phyloP scores from a whole-genome alignment of 2,113 vertebrate species.

The Stegostoma tigrinum region DNA sequence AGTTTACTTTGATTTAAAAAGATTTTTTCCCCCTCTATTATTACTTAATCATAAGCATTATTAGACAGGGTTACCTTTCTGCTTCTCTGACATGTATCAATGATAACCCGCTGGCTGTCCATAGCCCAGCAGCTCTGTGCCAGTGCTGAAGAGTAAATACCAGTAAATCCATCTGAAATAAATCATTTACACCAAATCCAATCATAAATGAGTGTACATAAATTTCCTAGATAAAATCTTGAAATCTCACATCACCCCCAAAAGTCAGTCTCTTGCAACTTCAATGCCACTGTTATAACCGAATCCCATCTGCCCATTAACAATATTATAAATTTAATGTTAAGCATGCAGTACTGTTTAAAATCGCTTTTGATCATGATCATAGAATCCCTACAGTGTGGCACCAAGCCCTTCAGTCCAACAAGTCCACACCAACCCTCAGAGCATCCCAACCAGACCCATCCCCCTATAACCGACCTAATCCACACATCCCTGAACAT shows the following conservation, averaged over 20 bases:
- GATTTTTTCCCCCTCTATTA: not conserved
- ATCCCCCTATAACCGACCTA: too few species aligned
- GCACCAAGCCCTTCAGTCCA: too few species aligned
- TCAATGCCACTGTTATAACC: not conserved
- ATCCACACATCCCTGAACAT: too few species aligned
- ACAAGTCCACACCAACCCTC: too few species aligned
- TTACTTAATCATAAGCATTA: not conserved
- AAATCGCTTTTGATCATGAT: not conserved
- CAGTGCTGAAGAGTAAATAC: conserved; percentile 70
- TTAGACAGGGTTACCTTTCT: conserved; percentile 54
- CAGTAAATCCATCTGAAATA: conserved; percentile 67
- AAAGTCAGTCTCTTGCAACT: too few species aligned
- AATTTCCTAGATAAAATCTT: not conserved
- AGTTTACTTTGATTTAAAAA: not conserved
- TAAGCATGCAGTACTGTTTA: not conserved
- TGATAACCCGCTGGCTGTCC: conserved; percentile 71
- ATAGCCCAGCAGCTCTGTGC: conserved; percentile 78
- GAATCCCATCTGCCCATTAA: not conserved
- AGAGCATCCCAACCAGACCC: too few species aligned
- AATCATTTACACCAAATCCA: not conserved
- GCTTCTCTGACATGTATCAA: conserved; percentile 72
- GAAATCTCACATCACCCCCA: not conserved
- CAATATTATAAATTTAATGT: not conserved
- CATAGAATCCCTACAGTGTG: too few species aligned
- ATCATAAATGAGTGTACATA: not conserved